Evolutionary conservation across 2,797 vertebrate genomes (phyloP), one percentile per base, ranked within the genome.

Genomic region (Oceanodroma leucorhoa): DNA sequence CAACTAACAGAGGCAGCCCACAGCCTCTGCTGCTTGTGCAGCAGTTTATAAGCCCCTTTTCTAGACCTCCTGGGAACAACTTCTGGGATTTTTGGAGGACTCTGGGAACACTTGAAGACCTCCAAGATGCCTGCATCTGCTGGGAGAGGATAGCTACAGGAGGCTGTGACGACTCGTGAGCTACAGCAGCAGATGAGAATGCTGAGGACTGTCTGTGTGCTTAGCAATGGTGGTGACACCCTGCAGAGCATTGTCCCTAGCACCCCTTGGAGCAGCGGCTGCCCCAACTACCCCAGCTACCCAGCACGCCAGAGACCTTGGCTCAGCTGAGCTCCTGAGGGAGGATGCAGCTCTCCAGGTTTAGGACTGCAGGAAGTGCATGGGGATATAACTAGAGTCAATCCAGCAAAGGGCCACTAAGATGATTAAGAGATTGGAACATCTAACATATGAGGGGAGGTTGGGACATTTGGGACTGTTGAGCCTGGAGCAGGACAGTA

Each of bases 381-480:
- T 26, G 18, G 22, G 13, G 9, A 29, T 32, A 15, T 9, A 82
- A 50, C 5, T 21, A 15, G 21, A 77, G 22, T 53, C 36, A 83
- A 69, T 45, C 24, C 26, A 48, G 15, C 1, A 32, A 87, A 48
- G 4, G 27, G 18, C 3, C 16, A 10, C 14, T 15, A 45, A 60
- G 10, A 17, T 29, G 21, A 26, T 3, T 13, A 21, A 57, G 14
- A 18, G 11, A 2, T 6, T 53, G 34, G 18, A 0, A 0, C 0
- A 0, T 58, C 34, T 82, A 38, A 45, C 40, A 34, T 4, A 32
- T 0, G 5, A 58, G 18, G 12, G 7, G 36, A 62, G 11, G 4
- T 22, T 69, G 8, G 7, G 16, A 55, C 18, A 48, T 43, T 36
- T 62, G 15, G 6, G 27, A 48, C 41, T 36, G 11, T 36, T 70